These are phyloP conservation scores for Lottia gigantea DNA, from an alignment of 2,888 invertebrate genomes.

Conservation along the genomic window DNA sequence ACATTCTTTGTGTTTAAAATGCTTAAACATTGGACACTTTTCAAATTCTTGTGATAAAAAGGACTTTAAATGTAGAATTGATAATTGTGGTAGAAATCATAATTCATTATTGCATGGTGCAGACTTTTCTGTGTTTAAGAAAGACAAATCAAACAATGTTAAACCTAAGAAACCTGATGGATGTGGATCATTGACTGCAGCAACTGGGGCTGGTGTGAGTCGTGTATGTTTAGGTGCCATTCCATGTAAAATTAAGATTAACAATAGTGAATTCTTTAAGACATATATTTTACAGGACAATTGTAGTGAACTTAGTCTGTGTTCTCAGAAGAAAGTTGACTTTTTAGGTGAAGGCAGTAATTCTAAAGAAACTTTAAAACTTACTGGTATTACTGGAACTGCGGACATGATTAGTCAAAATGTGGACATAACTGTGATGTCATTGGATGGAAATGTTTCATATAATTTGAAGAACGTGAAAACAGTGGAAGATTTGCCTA, in stretches of 20 bases:
- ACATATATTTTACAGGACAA: not conserved
- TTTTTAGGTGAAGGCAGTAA: not conserved
- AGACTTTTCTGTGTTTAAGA: not conserved
- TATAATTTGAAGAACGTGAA: not conserved
- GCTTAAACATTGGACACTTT: not conserved
- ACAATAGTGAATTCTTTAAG: not conserved
- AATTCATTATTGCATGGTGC: not conserved
- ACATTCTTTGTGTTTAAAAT: not conserved
- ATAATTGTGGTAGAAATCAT: not conserved
- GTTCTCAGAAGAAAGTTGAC: not conserved
- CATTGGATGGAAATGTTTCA: not conserved
- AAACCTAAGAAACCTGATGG: not conserved
- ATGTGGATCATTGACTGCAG: not conserved
- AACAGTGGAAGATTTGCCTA: not conserved
- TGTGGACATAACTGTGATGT: not conserved
- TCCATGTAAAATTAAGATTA: not conserved
- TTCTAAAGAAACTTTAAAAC: not conserved
- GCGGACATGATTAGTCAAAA: constrained; percentile 3
- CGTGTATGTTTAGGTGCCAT: not conserved
- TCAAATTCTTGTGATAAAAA: not conserved
- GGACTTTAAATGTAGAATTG: not conserved
- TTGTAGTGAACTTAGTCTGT: not conserved
- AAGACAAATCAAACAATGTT: not conserved
- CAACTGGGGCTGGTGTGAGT: not conserved
- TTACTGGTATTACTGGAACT: constrained; percentile 2